Percentiles rank a stretch among this genome's conserved stretches.
phyloP scores from a whole-genome alignment of 2,888 invertebrate species.

The Petrolisthes cinctipes region DNA sequence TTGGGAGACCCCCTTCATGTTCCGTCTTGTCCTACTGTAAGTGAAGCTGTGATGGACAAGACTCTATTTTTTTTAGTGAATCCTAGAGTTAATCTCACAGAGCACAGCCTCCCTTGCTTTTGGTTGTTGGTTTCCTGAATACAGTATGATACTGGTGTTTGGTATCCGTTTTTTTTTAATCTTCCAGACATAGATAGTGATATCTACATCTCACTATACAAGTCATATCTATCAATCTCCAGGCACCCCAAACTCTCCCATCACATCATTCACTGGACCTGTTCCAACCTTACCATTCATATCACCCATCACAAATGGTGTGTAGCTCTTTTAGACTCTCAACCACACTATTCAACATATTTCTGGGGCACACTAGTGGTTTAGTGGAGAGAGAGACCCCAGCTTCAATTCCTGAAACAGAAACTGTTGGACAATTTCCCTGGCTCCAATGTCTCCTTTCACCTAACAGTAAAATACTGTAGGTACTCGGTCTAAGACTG shows the following conservation, averaged over 20 bases:
- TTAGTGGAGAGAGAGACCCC: too few relatives aligned
- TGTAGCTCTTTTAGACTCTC: too few relatives aligned
- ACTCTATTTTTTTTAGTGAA: not conserved
- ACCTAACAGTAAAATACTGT: too few relatives aligned
- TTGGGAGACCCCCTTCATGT: slow-evolving; percentile 7
- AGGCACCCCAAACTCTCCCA: slow-evolving; percentile 1
- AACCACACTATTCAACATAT: too few relatives aligned
- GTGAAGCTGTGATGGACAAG: slow-evolving; percentile 17
- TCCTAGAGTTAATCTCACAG: not conserved
- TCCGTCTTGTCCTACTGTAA: slow-evolving; percentile 19
- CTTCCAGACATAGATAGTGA: slow-evolving; percentile 11
- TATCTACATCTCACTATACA: not conserved
- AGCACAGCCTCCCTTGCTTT: not conserved
- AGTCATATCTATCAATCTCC: not conserved
- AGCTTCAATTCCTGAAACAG: too few relatives aligned
- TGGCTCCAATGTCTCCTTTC: too few relatives aligned
- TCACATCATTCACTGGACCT: not conserved
- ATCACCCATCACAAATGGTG: not conserved
- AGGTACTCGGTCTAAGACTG: too few relatives aligned
- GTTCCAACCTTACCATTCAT: too few relatives aligned
- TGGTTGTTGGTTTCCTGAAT: not conserved
- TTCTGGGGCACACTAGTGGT: too few relatives aligned
- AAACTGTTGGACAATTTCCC: too few relatives aligned
- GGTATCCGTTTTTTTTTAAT: not conserved
- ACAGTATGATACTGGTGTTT: not conserved